Evolutionary conservation across 2,113 vertebrate species (phyloP), one percentile per base, ranked within the genome.

Genomic region (Natator depressus): DNA sequence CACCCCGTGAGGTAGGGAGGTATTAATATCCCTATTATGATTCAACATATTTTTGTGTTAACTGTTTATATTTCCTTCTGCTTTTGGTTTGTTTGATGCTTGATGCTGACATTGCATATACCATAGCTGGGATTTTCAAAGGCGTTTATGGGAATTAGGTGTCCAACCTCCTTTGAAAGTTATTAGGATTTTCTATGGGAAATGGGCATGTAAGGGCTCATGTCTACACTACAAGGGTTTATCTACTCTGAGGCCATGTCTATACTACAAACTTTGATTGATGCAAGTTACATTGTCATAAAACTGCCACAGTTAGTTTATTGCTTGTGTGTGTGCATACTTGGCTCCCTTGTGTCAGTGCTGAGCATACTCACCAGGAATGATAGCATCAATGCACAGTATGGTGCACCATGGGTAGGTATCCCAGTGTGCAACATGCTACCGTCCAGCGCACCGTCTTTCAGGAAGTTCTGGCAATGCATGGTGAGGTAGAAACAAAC

Each of bases 121-220:
- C 59, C 29, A 85, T 85, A 46, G 84, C 22, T 54, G 57, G 31
- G 59, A 87, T 89, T 96, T 89, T 87, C 76, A 93, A 91, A 90
- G 31, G 3, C 87, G 35, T 78, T 78, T 78, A 78, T 69, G 87
- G 47, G 62, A 90, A 65, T 82, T 6, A 87, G 14, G 3, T 75
- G 35, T 42, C 35, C 53, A n/a, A 24, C 14, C 5, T 46, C 35
- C 46, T 91, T 93, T 6, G 22, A 31, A 27, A 11, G 0, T 55
- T 16, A 78, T 27, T 47, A 42, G 25, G 75, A 78, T 42, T 42
- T 38, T 24, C 42, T 14, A 47, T 47, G 12, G 75, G 25, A 78
- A 46, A 47, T 47, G 38, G 75, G n/a, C 42, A 78, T 5, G 4
- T 29, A 25, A 82, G 35, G 24, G 7, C 50, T 10, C 42, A 51